Conservation (phyloP, 2,113 vertebrate species). For the Coregonus clupeaformis region DNA sequence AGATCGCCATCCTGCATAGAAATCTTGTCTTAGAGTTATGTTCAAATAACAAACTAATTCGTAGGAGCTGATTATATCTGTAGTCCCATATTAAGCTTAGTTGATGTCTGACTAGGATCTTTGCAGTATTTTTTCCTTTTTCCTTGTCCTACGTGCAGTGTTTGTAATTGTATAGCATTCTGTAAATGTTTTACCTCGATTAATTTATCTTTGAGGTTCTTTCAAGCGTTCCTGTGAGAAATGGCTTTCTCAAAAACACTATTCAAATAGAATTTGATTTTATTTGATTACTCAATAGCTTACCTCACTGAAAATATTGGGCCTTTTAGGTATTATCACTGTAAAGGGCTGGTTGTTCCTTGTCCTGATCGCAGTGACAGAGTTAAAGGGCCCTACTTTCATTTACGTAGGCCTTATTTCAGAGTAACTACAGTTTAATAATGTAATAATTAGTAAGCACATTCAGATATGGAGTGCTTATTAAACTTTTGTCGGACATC, state of each 20-base stretch:
- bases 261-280: too few species aligned
- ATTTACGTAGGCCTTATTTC: neutral
- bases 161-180: neutral
- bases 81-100: conserved; percentile 12
- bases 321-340: too few species aligned
- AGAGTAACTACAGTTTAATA: neutral
- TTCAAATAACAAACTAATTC: conserved; percentile 35
- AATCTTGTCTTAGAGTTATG: conserved; percentile 20
- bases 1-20: conserved; percentile 38
- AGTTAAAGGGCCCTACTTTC: neutral
- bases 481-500: too few species aligned
- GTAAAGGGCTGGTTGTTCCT: too few species aligned
- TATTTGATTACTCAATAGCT: too few species aligned
- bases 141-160: conserved; percentile 17
- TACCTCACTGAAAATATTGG: too few species aligned
- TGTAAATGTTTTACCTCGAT: conserved; percentile 5
- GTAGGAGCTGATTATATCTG: conserved; percentile 37
- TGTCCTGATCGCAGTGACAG: too few species aligned
- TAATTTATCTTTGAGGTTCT: neutral
- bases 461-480: too few species aligned
- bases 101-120: conserved; percentile 24
- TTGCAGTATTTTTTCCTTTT: conserved; percentile 17
- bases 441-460: neutral
- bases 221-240: neutral
- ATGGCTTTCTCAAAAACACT: too few species aligned